Base-by-base conservation (phyloP, 2,888 invertebrate genomes). In the Plutella xylostella region DNA sequence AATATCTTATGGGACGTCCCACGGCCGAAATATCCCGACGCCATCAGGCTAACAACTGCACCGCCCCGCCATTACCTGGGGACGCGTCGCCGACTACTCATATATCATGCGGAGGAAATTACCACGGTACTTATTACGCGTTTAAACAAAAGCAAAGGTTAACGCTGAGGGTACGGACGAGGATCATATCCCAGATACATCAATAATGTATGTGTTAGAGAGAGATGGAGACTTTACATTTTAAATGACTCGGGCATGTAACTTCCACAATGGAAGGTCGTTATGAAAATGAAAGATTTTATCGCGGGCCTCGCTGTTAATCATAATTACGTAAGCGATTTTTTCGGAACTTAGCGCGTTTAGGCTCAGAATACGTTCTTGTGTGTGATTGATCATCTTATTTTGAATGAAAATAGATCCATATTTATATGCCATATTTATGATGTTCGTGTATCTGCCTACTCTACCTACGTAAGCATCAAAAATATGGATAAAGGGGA, bases 1-100 rank as follows among this genome's bases (percentile, higher is more conserved):
- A 46, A 48, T 48, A 48, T 44, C 42, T 55, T 58, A 61, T 55
- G 65, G 67, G 67, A 61, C 61, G 65, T 59, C 60, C 65, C 45
- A 22, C 19, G 39, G 21, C 34, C 61, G 58, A 58, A 61, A 60
- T 60, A 54, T 54, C 60, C 59, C 57, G 58, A 55, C 52, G 51
- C 58, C 63, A 63, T 46, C 46, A 45, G 20, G 33, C 42, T 43
- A 41, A 44, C 46, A 44, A 44, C 41, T 44, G 48, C 12, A 41
- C 41, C 71, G 69, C 69, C 71, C 66, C 52, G 56, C 65, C 57
- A 68, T 69, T 69, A 68, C 53, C 41, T 42, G 30, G 46, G 31
- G 40, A 53, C 55, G 55, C 54, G 60, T 59, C 60, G 58, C 58
- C 45, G 46, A 44, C 48, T 45, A 49, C 51, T 53, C 51, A 43